Conservation (phyloP, 2,113 vertebrate species). For the Neolamprologus longior region DNA sequence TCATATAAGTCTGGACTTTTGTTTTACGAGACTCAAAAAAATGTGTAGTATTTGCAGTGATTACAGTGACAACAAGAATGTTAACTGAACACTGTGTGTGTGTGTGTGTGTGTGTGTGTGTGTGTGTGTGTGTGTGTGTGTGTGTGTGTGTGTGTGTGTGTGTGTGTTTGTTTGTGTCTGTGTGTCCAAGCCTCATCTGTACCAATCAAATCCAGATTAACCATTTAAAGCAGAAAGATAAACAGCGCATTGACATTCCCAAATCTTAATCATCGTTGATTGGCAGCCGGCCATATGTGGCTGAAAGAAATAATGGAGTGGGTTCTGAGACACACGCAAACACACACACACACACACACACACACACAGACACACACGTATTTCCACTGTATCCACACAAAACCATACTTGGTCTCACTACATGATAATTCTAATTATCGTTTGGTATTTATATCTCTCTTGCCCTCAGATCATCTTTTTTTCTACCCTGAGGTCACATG, state of each 20-base stretch:
- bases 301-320: conserved; percentile 25
- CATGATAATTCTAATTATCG: conserved; percentile 8
- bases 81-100: neutral
- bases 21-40: neutral
- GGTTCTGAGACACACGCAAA: neutral
- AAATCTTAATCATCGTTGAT: neutral
- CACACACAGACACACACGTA: neutral
- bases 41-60: neutral
- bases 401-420: neutral
- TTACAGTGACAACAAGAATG: neutral
- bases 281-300: neutral
- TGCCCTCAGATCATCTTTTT: neutral
- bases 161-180: neutral
- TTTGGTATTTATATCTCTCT: neutral
- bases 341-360: neutral
- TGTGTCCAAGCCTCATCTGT: neutral
- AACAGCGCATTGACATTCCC: neutral
- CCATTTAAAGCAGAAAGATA: neutral
- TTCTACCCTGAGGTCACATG: neutral
- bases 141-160: neutral
- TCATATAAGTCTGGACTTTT: neutral
- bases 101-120: neutral
- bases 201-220: conserved; percentile 34
- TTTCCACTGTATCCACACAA: neutral
- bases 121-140: neutral